A percentile compares a stretch with the other conserved stretches of the same genome.
Conservation (phyloP, 2,888 invertebrate genomes). For the Hedychridium roseum region DNA sequence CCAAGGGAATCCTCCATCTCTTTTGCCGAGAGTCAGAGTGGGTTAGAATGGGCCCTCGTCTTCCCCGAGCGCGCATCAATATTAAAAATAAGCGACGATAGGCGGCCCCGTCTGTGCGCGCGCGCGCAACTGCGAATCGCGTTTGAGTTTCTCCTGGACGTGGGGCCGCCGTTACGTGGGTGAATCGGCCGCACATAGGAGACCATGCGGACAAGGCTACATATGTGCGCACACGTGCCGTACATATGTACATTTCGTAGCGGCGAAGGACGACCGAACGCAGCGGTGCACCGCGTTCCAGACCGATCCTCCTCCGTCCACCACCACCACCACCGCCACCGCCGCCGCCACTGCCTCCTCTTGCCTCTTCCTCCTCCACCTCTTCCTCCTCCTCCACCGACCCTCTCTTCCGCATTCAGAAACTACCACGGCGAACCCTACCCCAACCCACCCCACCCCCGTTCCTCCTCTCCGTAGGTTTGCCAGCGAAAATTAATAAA, state of each 20-base stretch:
- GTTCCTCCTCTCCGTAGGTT: conserved; percentile 9
- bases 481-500: conserved; percentile 54
- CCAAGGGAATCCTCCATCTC: too few relatives aligned
- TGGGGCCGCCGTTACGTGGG: too few relatives aligned
- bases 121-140: not conserved
- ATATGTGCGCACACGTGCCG: conserved; percentile 12
- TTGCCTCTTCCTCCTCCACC: not conserved
- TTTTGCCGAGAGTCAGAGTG: too few relatives aligned
- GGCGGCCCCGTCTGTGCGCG: conserved; percentile 6
- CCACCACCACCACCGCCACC: conserved; percentile 8
- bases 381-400: conserved; percentile 4
- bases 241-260: conserved; percentile 8
- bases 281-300: conserved; percentile 39
- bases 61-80: conserved; percentile 14
- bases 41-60: too few relatives aligned
- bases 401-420: conserved; percentile 7
- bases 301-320: conserved; percentile 21
- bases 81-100: conserved; percentile 24
- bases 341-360: conserved; percentile 4
- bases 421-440: conserved; percentile 6
- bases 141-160: not conserved
- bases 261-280: conserved; percentile 20
- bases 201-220: conserved; percentile 10
- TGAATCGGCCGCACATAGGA: conserved; percentile 4
- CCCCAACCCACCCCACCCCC: not conserved